Base-by-base conservation (phyloP, 1,140 invertebrate genomes). In the Andricus grossulariae region DNA sequence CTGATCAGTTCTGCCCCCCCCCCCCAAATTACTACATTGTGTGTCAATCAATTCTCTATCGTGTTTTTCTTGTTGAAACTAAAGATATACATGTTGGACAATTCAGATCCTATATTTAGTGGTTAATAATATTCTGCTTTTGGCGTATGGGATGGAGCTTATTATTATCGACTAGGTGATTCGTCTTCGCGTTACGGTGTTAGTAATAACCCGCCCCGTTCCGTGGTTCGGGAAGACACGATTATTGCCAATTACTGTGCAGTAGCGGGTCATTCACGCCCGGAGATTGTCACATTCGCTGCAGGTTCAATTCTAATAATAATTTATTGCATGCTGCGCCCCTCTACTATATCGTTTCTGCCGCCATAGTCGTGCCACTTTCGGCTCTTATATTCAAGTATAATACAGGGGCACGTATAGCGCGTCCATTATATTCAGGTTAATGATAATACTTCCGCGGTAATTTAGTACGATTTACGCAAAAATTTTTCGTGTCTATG, bases 181-280 rank as follows among this genome's bases (percentile, higher is more conserved):
- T 66, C 60, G 60, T 66, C 60, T 66, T 66, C 60, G 7, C 25
- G 60, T 66, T 21, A 66, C 25, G 60, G 60, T 66, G 60, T 66
- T 66, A 66, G 45, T 66, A 66, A 45, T 66, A 66, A 66, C 60
- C 25, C 4, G 25, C n/a, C 15, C 18, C 32, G 60, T 66, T 66
- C 60, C 25, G n/a, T 66, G 57, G 57, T 66, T 66, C 60, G 60
- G 60, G 60, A 66, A 66, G 60, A 66, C 60, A 66, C 60, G 60
- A 66, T 66, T 66, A 66, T 66, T 66, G 60, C 32, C 60, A 66
- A 66, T 66, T 66, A 66, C 60, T 66, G 60, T 66, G 60, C 60
- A 32, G 60, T 66, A 66, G 60, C 25, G 60, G 32, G 60, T 66
- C 32, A 66, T 66, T 66, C 60, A 66, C 60, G 60, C 60, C 60